These are phyloP conservation scores for Caenorhabditis latens DNA, from an alignment of 1,140 invertebrate species.

Conservation along the genomic window DNA sequence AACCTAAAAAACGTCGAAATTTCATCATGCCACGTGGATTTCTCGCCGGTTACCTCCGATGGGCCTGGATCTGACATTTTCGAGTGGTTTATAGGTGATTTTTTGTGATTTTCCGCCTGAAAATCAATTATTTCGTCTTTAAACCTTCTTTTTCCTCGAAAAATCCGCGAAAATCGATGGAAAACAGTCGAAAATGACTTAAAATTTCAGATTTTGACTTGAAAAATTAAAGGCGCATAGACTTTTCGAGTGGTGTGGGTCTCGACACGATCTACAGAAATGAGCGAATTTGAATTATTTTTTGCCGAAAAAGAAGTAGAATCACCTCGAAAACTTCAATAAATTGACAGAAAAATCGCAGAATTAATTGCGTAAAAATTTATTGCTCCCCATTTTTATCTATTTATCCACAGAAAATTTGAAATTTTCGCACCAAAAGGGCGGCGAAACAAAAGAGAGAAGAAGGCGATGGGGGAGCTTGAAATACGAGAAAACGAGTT, in stretches of 20 bases:
- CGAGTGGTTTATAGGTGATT: too few species aligned
- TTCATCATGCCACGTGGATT: too few species aligned
- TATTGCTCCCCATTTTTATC: too few species aligned
- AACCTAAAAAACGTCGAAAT: too few species aligned
- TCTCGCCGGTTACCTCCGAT: too few species aligned
- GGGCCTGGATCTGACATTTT: neutral
- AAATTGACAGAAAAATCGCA: too few species aligned
- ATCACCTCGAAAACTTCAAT: too few species aligned
- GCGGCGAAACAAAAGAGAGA: neutral
- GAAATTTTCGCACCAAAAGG: too few species aligned
- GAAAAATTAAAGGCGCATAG: slow-evolving; percentile 21
- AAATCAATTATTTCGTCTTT: neutral
- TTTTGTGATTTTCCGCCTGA: neutral
- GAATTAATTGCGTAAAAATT: too few species aligned
- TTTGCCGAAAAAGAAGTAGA: neutral
- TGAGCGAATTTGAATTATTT: neutral
- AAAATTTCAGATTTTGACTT: neutral
- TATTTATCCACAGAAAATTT: too few species aligned
- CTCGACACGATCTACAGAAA: neutral
- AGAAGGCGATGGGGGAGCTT: neutral
- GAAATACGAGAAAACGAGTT: slow-evolving; percentile 19
- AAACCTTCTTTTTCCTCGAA: neutral
- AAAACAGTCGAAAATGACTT: neutral
- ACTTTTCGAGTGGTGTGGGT: neutral
- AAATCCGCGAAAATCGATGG: neutral